Evolutionary conservation across 2,113 vertebrate genomes (phyloP), one percentile per base, ranked within the genome.

Genomic region (Odontesthes bonariensis): DNA sequence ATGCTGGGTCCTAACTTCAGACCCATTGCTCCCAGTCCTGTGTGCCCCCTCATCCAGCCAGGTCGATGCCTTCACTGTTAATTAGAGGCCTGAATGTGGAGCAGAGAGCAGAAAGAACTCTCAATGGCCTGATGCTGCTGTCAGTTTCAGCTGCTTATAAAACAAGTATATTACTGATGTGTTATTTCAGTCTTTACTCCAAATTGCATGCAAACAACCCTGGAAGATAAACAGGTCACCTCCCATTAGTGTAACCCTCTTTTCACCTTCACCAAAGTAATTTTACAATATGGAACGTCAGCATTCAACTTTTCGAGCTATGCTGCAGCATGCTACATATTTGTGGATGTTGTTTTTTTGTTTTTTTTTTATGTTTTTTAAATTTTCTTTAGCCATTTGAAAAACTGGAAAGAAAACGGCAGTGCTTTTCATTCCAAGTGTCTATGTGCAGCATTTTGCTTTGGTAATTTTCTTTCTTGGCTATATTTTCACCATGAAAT

Each of bases 41-140:
- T 73, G 70, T 86, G 75, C 55, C 79, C 83, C 73, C 59, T 74
- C 42, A 79, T 86, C 82, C 77, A 86, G 58, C 17, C 71, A 73
- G 75, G 56, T 73, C 10, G 23, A 59, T 78, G 76, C 88, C 82
- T 83, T 92, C 89, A 90, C 64, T 79, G 82, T 86, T 83, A 92
- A 92, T 94, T 93, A 92, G 63, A 71, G 75, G 56, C 68, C 79
- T 89, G 91, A 93, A 93, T 91, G 87, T 83, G 78, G 85, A 92
- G 81, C 64, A 69, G 16, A 55, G 71, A 73, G 60, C 68, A 84
- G 63, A 60, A 44, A 61, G 52, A 59, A 79, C 69, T 46, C 67
- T 69, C 71, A 74, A 20, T 85, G 77, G 78, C 58, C 49, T 62
- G 53, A 57, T 73, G 72, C 56, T 76, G 35, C 59, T 80, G 72